phyloP scores from a whole-genome alignment of 2,113 vertebrate species.

The Anas platyrhynchos region DNA sequence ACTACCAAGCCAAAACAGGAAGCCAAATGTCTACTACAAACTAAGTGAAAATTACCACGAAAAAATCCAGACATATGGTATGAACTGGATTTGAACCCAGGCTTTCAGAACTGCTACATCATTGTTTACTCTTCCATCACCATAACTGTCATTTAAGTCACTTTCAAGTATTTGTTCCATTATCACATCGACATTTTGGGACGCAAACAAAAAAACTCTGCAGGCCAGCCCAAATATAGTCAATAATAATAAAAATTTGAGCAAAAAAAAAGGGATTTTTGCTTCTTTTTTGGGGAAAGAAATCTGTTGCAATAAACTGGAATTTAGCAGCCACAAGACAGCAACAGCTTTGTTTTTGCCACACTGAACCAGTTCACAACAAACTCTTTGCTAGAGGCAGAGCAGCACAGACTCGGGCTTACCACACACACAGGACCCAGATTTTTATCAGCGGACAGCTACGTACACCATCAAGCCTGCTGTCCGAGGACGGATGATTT shows the following conservation, averaged over 20 bases:
- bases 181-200: background rate
- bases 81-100: conserved; percentile 40
- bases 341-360: background rate
- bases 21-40: conserved; percentile 51
- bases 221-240: background rate
- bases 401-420: background rate
- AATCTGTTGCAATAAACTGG: background rate
- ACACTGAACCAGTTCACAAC: background rate
- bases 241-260: background rate
- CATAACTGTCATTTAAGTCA: background rate
- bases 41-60: conserved; percentile 7
- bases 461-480: fast-evolving
- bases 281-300: background rate
- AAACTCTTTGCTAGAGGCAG: background rate
- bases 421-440: background rate
- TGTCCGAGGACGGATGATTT: fast-evolving
- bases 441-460: background rate
- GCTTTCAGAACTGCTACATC: conserved; percentile 43
- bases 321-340: conserved; percentile 27
- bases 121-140: conserved; percentile 44
- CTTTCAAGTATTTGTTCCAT: conserved; percentile 26
- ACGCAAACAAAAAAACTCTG: background rate
- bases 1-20: conserved; percentile 21
- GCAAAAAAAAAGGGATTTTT: background rate
- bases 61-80: conserved; percentile 14